These are phyloP conservation scores for Pelecanoides urinatrix DNA, from an alignment of 2,113 vertebrate species.

Conservation along the genomic window DNA sequence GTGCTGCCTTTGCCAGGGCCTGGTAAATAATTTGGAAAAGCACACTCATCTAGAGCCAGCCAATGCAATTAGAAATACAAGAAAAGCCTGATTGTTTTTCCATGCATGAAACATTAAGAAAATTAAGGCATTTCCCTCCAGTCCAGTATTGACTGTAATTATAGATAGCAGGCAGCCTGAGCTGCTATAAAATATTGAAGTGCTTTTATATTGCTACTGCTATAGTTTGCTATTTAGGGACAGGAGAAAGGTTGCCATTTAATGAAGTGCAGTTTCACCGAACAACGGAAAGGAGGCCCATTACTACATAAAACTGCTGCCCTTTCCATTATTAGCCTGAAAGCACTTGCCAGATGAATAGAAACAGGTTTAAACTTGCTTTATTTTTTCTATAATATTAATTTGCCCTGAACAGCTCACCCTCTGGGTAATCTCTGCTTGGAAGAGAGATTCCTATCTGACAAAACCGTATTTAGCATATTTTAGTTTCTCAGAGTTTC, in stretches of 20 bases:
- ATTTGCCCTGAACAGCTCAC: slow-evolving; percentile 14
- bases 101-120: slow-evolving; percentile 72
- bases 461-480: background rate
- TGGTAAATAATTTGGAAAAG: slow-evolving; percentile 69
- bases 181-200: slow-evolving; percentile 58
- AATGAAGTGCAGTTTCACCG: slow-evolving; percentile 58
- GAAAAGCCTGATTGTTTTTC: slow-evolving; percentile 69
- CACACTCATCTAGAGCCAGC: slow-evolving; percentile 34
- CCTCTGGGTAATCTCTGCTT: background rate
- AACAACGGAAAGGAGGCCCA: background rate
- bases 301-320: slow-evolving; percentile 17
- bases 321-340: slow-evolving; percentile 49
- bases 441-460: background rate
- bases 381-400: slow-evolving; percentile 18
- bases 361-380: slow-evolving; percentile 26
- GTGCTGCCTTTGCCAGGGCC: slow-evolving; percentile 34
- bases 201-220: slow-evolving; percentile 39
- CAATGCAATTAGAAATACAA: slow-evolving; percentile 67
- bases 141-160: slow-evolving; percentile 69
- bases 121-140: slow-evolving; percentile 66
- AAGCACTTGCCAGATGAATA: slow-evolving; percentile 33
- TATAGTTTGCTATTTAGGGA: slow-evolving; percentile 59
- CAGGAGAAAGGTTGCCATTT: slow-evolving; percentile 33
- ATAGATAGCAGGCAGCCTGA: slow-evolving; percentile 58
- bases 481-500: background rate